Percentiles rank a stretch among this genome's conserved stretches.
phyloP scores from a whole-genome alignment of 2,797 vertebrate species.

The Chelon auratus region DNA sequence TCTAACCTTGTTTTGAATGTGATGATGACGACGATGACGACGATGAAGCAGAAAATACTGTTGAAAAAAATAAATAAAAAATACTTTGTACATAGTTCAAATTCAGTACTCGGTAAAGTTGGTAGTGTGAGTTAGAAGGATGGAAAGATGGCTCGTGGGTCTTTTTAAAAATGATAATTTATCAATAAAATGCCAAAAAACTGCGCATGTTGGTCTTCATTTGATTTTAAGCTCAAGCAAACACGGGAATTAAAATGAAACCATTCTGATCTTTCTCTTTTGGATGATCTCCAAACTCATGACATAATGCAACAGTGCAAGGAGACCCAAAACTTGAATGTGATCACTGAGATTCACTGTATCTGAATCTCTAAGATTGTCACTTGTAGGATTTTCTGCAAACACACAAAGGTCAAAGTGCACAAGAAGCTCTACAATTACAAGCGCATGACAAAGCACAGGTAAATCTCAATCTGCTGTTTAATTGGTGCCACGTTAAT shows the following conservation, averaged over 20 bases:
- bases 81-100: constrained; percentile 81
- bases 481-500: no score
- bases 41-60: constrained; percentile 54
- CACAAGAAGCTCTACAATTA: no score
- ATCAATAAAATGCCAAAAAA: constrained; percentile 87
- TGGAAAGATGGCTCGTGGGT: constrained; percentile 72
- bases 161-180: constrained; percentile 90
- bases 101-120: constrained; percentile 74
- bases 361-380: no score
- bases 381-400: no score
- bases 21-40: constrained; percentile 61
- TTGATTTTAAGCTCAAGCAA: background rate
- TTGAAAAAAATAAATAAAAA: constrained; percentile 32
- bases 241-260: background rate
- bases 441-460: no score
- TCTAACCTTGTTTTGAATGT: constrained; percentile 85
- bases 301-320: background rate
- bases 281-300: background rate
- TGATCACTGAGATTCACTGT: no score
- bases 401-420: no score
- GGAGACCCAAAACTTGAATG: background rate
- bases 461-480: no score
- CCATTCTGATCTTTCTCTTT: background rate
- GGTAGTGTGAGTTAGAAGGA: constrained; percentile 72
- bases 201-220: constrained; percentile 19